Percentiles rank a stretch among this genome's conserved stretches.
phyloP scores from a whole-genome alignment of 2,797 vertebrate species.

The Chaunax sp. region DNA sequence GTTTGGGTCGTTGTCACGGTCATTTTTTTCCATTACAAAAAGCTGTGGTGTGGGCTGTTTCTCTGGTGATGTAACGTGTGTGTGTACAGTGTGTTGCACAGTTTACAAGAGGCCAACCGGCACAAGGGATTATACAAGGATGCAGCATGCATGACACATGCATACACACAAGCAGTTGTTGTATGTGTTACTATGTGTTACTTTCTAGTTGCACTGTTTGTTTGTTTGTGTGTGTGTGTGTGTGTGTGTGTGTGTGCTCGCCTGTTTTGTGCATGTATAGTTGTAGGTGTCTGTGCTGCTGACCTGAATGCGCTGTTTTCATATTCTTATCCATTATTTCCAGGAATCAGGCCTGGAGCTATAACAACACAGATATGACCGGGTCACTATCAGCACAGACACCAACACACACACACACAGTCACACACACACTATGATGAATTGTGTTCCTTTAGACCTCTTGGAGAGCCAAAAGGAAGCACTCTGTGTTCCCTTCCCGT shows the following conservation, averaged over 20 bases:
- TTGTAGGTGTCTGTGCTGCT: slow-evolving; percentile 13
- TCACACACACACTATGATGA: slow-evolving; percentile 32
- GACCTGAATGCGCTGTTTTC: slow-evolving; percentile 49
- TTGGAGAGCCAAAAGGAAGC: neutral
- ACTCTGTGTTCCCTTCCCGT: neutral
- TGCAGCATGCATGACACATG: slow-evolving; percentile 8
- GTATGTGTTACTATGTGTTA: neutral
- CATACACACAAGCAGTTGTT: neutral
- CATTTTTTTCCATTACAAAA: slow-evolving; percentile 50
- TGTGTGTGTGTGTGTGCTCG: slow-evolving; percentile 5
- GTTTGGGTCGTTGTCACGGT: slow-evolving; percentile 56
- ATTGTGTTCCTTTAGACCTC: slow-evolving; percentile 73
- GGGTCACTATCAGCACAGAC: slow-evolving; percentile 36
- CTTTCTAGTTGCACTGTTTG: neutral
- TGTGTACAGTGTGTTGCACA: slow-evolving; percentile 14
- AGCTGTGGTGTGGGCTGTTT: slow-evolving; percentile 60
- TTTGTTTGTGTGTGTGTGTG: slow-evolving; percentile 1
- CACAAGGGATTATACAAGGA: slow-evolving; percentile 33
- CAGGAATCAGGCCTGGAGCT: slow-evolving; percentile 70
- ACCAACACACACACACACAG: slow-evolving; percentile 18
- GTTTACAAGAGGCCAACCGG: slow-evolving; percentile 31
- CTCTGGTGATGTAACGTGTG: slow-evolving; percentile 59
- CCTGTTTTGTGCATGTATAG: neutral
- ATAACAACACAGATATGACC: slow-evolving; percentile 67
- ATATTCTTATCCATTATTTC: slow-evolving; percentile 66